Conservation (phyloP, 2,888 invertebrate genomes). For the Erpobdella octoculata region DNA sequence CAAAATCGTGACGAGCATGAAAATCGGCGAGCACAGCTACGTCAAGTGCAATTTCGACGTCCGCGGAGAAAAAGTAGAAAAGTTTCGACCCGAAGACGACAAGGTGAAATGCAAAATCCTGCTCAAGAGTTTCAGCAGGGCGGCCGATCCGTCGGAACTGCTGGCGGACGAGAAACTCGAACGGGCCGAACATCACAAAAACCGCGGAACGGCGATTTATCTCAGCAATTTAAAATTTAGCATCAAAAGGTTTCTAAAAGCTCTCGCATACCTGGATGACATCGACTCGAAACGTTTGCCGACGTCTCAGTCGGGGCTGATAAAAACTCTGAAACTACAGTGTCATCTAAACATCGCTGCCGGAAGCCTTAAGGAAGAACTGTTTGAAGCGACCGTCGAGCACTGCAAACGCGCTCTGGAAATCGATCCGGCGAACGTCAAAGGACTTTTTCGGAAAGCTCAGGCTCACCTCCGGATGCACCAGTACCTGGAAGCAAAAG, state of each 20-base stretch:
- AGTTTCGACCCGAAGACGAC: constrained; percentile 26
- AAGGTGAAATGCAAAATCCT: constrained; percentile 35
- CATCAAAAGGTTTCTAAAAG: constrained; percentile 32
- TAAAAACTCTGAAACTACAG: constrained; percentile 31
- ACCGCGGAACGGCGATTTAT: constrained; percentile 36
- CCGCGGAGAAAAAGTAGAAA: constrained; percentile 31
- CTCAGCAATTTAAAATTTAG: constrained; percentile 32
- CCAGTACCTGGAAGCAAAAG: constrained; percentile 32
- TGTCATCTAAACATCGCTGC: constrained; percentile 37
- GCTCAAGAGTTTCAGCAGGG: constrained; percentile 32
- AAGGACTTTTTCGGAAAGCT: constrained; percentile 77
- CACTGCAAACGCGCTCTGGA: constrained; percentile 69
- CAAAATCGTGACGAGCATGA: constrained; percentile 34
- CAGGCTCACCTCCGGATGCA: constrained; percentile 52
- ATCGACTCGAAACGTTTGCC: constrained; percentile 19
- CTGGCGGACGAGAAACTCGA: constrained; percentile 36
- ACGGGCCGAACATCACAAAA: constrained; percentile 38
- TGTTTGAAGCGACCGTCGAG: constrained; percentile 63
- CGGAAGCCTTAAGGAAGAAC: constrained; percentile 60
- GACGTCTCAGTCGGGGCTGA: constrained; percentile 11
- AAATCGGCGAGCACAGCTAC: constrained; percentile 35
- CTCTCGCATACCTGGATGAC: constrained; percentile 29
- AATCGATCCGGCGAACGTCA: constrained; percentile 68
- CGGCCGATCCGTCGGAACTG: constrained; percentile 35
- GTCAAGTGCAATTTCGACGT: constrained; percentile 37